Evolutionary conservation across 2,113 vertebrate species (phyloP).

Genomic region (Turdus rufiventris): DNA sequence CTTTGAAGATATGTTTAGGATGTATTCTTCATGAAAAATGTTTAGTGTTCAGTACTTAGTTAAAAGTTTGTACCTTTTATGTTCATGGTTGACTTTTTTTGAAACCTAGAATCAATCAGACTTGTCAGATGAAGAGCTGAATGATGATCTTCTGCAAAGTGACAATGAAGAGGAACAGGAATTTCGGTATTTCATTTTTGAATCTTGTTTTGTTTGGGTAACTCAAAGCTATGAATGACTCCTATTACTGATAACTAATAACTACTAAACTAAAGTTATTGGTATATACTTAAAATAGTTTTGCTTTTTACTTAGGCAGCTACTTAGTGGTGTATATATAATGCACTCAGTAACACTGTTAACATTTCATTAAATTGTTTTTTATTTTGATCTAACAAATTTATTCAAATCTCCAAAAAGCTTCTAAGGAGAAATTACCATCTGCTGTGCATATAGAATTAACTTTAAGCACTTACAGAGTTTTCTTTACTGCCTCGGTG

Average conservation of each 20-base stretch:
- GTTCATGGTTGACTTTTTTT: constrained; percentile 29
- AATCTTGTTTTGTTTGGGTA: background rate
- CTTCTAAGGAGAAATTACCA: background rate
- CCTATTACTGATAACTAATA: background rate
- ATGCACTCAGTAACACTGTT: background rate
- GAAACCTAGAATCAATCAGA: constrained; percentile 88
- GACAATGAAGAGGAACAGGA: constrained; percentile 89
- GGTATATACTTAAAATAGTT: background rate
- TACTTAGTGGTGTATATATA: background rate
- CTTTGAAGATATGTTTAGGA: background rate
- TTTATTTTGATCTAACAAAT: background rate
- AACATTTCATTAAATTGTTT: background rate
- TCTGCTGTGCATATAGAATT: background rate
- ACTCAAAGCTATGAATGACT: background rate
- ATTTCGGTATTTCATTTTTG: constrained; percentile 69
- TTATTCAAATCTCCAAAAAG: background rate
- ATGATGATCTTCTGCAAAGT: constrained; percentile 95
- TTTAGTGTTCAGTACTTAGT: background rate
- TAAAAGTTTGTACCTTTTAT: background rate
- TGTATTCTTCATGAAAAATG: background rate
- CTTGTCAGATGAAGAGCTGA: constrained; percentile 93
- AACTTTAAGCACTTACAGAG: background rate
- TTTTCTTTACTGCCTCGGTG: background rate
- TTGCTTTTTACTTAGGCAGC: background rate
- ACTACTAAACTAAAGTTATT: background rate